Evolutionary conservation across 2,797 vertebrate genomes (phyloP), one percentile per base, ranked within the genome.

Genomic region (Aphelocoma californica): DNA sequence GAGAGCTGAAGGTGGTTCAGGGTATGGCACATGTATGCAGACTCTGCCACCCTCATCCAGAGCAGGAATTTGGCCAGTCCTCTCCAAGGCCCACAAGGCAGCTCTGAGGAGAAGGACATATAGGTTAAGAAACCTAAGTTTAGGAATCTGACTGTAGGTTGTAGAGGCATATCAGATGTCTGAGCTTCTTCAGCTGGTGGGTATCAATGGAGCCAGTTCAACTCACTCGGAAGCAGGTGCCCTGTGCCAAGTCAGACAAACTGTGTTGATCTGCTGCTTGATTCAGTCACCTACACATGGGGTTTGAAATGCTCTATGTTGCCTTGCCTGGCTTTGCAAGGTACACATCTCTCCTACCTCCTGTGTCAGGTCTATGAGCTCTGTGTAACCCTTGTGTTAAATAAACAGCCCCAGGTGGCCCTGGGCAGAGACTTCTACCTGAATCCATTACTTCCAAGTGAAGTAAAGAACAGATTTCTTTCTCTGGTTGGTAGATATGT

Each of bases 1-100:
- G 45, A 51, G 29, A 79, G 20, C 18, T 70, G 70, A 29, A 54
- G 18, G 47, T 64, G 42, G 8, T 60, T 64, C 4, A 3, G 21
- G 4, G 2, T 14, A 14, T 0, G 0, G 31, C 17, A 61, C 10
- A 3, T 1, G 7, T 7, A 17, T n/a, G 53, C 4, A 8, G 36
- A n/a, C 23, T 34, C 58, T 86, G 23, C 56, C 67, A 6, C 23
- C 15, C 7, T 42, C 23, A 53, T 11, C 47, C 69, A 57, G 58
- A 50, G 13, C 5, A 54, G 34, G 38, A 88, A 57, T 70, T 88
- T 48, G 26, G 34, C 48, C 13, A 42, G 32, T 45, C 18, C 11
- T 34, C 66, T 81, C 51, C 79, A 38, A 34, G 23, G 20, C 56
- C 28, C 14, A 7, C 0, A 1, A 15, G 45, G 58, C 57, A 75